These are phyloP conservation scores for Pandion haliaetus DNA, from an alignment of 2,113 vertebrate genomes.

Conservation along the genomic window DNA sequence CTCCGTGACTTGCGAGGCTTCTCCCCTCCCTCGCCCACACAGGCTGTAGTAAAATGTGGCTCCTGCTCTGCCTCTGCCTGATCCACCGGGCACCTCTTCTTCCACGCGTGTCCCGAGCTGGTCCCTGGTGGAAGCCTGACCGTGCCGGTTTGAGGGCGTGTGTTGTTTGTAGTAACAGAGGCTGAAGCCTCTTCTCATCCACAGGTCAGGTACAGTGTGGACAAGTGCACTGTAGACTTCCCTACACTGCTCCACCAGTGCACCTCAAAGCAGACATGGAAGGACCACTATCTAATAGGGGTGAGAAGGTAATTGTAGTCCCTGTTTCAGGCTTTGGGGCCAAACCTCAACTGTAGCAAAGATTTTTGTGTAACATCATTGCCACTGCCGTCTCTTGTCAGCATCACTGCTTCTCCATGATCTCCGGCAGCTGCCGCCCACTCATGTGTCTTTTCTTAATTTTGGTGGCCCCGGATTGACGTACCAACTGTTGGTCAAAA, in stretches of 20 bases:
- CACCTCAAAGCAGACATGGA: conserved; percentile 86
- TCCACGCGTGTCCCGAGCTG: accelerated
- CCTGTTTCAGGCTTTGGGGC: not conserved
- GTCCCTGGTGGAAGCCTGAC: not conserved
- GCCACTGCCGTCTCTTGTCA: not conserved
- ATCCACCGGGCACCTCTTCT: not conserved
- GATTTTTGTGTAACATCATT: not conserved
- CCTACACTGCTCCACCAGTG: conserved; percentile 81
- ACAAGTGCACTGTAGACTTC: conserved; percentile 83
- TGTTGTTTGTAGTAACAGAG: not conserved
- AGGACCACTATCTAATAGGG: conserved; percentile 79
- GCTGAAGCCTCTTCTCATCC: conserved; percentile 67
- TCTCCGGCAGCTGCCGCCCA: not conserved
- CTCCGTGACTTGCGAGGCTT: not conserved
- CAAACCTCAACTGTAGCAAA: not conserved
- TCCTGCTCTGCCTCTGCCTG: not conserved
- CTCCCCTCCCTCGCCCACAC: accelerated
- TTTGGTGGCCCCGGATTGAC: not conserved
- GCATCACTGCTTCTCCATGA: not conserved
- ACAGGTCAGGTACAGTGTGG: conserved; percentile 86
- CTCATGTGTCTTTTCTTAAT: not conserved
- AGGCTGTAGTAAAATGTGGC: not conserved
- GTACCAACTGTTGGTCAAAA: not conserved
- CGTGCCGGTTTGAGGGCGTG: not conserved
- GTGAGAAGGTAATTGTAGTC: conserved; percentile 79